Percentiles rank a stretch among this genome's conserved stretches.
These are phyloP conservation scores for Drosophila navojoa DNA, from an alignment of 1,140 invertebrate species.

Conservation along the genomic window DNA sequence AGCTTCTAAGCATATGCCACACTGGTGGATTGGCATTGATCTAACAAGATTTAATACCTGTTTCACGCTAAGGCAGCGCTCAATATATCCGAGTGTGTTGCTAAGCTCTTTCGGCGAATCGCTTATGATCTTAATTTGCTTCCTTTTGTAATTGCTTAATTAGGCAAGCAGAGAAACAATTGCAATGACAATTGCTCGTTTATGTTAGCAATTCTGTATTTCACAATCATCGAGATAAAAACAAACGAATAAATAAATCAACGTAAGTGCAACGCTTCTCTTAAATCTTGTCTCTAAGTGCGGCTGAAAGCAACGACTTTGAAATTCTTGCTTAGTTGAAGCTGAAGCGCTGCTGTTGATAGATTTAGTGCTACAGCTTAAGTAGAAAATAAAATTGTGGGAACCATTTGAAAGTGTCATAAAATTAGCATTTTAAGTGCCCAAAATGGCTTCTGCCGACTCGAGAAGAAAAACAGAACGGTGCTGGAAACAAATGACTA, in stretches of 20 bases:
- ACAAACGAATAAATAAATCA: conserved; percentile 46
- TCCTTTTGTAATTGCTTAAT: conserved; percentile 29
- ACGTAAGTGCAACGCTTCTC: conserved; percentile 31
- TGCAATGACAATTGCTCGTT: background rate
- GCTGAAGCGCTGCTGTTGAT: conserved; percentile 9
- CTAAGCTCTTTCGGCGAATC: conserved; percentile 35
- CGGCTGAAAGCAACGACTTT: conserved; percentile 27
- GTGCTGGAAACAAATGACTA: too few relatives aligned
- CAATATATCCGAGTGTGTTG: conserved; percentile 38
- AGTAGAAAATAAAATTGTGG: conserved; percentile 27
- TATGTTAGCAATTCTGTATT: conserved; percentile 20
- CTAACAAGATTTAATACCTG: conserved; percentile 14
- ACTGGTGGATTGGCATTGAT: conserved; percentile 5
- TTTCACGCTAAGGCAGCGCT: background rate
- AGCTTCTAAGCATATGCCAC: conserved; percentile 1
- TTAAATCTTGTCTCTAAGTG: conserved; percentile 28
- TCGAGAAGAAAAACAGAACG: too few relatives aligned
- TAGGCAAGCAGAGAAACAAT: conserved; percentile 1
- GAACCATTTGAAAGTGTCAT: conserved; percentile 34
- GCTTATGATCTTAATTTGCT: conserved; percentile 24
- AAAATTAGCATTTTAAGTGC: conserved; percentile 24
- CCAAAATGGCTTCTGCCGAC: background rate
- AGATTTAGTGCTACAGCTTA: conserved; percentile 34
- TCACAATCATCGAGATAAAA: conserved; percentile 6
- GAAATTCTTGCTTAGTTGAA: conserved; percentile 1